Conservation (phyloP, 2,113 vertebrate genomes). For the Dromaius novaehollandiae region DNA sequence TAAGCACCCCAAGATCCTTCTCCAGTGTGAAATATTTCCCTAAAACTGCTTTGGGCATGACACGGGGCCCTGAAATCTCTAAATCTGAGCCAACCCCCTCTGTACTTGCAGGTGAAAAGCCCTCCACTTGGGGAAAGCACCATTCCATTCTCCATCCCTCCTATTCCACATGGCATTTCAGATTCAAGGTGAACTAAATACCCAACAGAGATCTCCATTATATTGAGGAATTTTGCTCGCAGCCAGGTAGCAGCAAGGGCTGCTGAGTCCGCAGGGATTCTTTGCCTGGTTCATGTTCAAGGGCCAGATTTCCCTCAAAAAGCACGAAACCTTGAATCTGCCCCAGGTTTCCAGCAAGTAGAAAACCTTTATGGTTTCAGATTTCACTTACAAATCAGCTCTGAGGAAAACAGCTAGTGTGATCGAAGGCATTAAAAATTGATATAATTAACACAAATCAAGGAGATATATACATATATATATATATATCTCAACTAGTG, state of each 20-base stretch:
- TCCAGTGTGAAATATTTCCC: background rate
- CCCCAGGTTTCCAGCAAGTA: background rate
- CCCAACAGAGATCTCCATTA: background rate
- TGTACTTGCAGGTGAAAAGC: background rate
- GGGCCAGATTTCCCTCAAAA: background rate
- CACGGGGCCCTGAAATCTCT: background rate
- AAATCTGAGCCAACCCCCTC: background rate
- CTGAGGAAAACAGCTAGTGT: background rate
- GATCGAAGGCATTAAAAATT: constrained; percentile 16
- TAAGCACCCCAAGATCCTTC: background rate
- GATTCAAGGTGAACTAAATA: background rate
- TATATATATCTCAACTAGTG: background rate
- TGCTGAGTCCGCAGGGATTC: background rate
- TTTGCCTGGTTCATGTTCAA: background rate
- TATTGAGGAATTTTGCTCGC: rapidly evolving
- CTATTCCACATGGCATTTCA: background rate
- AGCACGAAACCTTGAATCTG: background rate
- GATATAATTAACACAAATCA: constrained; percentile 35
- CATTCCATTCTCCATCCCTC: background rate
- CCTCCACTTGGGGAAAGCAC: background rate
- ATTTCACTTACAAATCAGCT: background rate
- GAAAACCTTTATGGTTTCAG: background rate
- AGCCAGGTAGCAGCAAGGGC: background rate
- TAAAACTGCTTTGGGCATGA: background rate
- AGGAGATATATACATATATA: background rate